Percentiles rank a stretch among this genome's conserved stretches.
phyloP scores from a whole-genome alignment of 2,113 vertebrate genomes.

The Sander lucioperca region DNA sequence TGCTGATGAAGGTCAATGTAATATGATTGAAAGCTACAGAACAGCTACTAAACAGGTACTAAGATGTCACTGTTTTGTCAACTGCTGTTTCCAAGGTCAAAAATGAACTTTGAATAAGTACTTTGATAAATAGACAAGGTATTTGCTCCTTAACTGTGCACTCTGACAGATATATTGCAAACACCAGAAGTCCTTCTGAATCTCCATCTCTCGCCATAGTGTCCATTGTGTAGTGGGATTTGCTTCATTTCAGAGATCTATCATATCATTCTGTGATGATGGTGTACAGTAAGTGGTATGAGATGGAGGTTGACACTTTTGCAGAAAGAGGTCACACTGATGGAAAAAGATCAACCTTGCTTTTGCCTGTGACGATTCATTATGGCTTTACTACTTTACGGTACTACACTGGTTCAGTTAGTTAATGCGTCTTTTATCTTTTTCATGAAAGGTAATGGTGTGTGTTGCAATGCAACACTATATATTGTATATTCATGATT shows the following conservation, averaged over 20 bases:
- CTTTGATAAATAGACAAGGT: neutral
- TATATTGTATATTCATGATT: neutral
- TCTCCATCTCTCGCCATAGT: constrained; percentile 32
- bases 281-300: constrained; percentile 30
- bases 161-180: constrained; percentile 42
- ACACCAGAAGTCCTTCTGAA: constrained; percentile 34
- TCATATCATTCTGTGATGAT: constrained; percentile 30
- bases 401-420: neutral
- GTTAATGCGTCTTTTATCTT: neutral
- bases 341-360: constrained; percentile 26
- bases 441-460: neutral
- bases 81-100: neutral
- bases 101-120: neutral
- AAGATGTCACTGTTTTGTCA: neutral
- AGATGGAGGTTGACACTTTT: constrained; percentile 31
- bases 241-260: constrained; percentile 45
- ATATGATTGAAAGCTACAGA: neutral
- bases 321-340: constrained; percentile 36
- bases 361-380: constrained; percentile 16
- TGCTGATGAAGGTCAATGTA: neutral
- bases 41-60: neutral
- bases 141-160: neutral
- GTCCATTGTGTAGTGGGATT: constrained; percentile 41
- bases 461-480: neutral
- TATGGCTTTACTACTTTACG: neutral